Evolutionary conservation across 1,140 invertebrate species (phyloP), one percentile per base, ranked within the genome.

Genomic region (Drosophila novamexicana): DNA sequence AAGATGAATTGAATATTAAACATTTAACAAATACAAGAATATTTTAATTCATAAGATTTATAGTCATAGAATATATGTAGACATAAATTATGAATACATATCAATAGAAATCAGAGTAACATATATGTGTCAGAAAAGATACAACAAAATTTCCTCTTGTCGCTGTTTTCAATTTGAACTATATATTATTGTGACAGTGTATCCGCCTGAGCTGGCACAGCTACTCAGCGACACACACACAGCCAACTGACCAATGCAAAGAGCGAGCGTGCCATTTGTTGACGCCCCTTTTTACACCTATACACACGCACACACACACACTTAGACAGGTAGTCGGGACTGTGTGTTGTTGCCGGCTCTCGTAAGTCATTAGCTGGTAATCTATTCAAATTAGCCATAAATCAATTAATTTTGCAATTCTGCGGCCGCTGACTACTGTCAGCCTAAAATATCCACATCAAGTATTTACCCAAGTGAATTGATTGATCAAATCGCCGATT

Each of bases 371-470:
- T 75, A 86, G 69, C 69, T 77, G 75, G 69, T 79, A 88, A 86
- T 86, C 72, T 88, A 83, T 83, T 77, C 76, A 88, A 88, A 79
- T 86, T 79, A 88, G 79, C 84, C 73, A 83, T 77, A 86, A 88
- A 83, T 86, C 83, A 86, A 83, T 88, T 83, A 82, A 73, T 39
- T 75, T 64, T 32, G 53, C 50, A 65, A 50, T 29, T 40, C 16
- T 29, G 14, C 34, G 52, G 49, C 36, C 63, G 64, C 53, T 65
- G 74, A 86, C 71, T 70, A 71, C 65, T 66, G 69, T 68, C 68
- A 56, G 49, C 42, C 18, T 50, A 70, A 83, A 61, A 50, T 78
- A 70, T 67, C 34, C 50, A 47, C 56, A 50, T 57, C 40, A 12
- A 42, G 39, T 77, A 45, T 44, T 68, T 58, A n/a, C 39, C 34